A percentile compares a stretch with the other conserved stretches of the same genome.
These are phyloP conservation scores for Actinemys pallida DNA, from an alignment of 2,113 vertebrate species.

Conservation along the genomic window DNA sequence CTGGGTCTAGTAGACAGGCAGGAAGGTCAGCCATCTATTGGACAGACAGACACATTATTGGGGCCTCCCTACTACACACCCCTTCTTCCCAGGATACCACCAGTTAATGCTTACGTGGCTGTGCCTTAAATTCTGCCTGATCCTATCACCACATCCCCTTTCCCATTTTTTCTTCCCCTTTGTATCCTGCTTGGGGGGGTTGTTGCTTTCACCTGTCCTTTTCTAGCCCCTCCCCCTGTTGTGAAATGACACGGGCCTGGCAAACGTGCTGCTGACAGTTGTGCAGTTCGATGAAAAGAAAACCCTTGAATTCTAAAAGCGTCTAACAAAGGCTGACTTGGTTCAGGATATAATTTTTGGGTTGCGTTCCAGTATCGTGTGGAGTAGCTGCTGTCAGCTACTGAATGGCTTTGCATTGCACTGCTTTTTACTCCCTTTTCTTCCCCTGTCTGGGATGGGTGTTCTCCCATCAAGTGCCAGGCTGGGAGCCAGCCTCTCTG, in stretches of 20 bases:
- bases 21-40: neutral
- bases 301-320: no score
- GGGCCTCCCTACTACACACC: neutral
- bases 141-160: neutral
- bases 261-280: neutral
- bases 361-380: neutral
- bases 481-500: neutral
- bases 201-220: neutral
- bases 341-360: no score
- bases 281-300: neutral
- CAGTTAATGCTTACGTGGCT: neutral
- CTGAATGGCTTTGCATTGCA: neutral
- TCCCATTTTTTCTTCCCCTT: neutral
- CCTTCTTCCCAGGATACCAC: neutral
- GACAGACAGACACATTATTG: neutral
- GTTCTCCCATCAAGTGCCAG: neutral
- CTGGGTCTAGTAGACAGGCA: neutral
- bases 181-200: neutral
- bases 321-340: no score
- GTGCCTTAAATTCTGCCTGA: neutral
- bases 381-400: neutral
- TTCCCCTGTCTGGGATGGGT: no score
- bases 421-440: neutral
- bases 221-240: neutral
- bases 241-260: neutral